phyloP scores from a whole-genome alignment of 2,888 invertebrate species.

The Mesodorylaimus sp. region DNA sequence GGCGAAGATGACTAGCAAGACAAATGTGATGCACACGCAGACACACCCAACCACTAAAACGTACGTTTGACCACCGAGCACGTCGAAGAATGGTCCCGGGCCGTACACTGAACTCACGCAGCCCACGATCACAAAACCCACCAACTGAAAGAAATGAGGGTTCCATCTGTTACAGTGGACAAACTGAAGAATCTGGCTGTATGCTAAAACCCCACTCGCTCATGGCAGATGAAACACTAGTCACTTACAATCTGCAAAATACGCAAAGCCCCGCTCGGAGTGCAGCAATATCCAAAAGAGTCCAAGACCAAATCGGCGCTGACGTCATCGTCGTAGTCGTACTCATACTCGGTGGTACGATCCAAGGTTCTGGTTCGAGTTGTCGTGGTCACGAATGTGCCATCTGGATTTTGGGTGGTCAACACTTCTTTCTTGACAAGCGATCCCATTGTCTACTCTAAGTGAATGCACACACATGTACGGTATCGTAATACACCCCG shows the following conservation, averaged over 20 bases:
- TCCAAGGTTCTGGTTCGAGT: slow-evolving; percentile 9
- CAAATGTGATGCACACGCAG: slow-evolving; percentile 11
- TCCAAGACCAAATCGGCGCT: not conserved
- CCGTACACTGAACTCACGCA: slow-evolving; percentile 9
- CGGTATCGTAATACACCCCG: too few species aligned
- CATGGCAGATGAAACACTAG: too few species aligned
- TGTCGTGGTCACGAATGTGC: slow-evolving; percentile 12
- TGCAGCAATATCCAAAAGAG: slow-evolving; percentile 9
- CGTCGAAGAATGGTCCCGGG: slow-evolving; percentile 10
- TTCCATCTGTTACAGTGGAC: too few species aligned
- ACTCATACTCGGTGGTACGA: slow-evolving; percentile 1
- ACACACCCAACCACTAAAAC: slow-evolving; percentile 8
- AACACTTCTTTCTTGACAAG: slow-evolving; percentile 10
- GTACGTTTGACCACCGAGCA: slow-evolving; percentile 10
- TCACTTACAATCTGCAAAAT: slow-evolving; percentile 1
- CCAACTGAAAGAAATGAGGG: slow-evolving; percentile 1
- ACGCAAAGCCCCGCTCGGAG: slow-evolving; percentile 2
- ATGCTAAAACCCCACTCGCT: too few species aligned
- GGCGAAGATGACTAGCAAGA: slow-evolving; percentile 10
- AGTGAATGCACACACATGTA: too few species aligned
- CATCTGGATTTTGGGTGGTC: slow-evolving; percentile 11
- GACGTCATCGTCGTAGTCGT: not conserved
- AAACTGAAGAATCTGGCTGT: too few species aligned
- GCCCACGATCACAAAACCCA: slow-evolving; percentile 11
- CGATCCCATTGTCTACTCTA: slow-evolving; percentile 1